phyloP scores from a whole-genome alignment of 2,888 invertebrate species.

The Lacanobia wlatinum region DNA sequence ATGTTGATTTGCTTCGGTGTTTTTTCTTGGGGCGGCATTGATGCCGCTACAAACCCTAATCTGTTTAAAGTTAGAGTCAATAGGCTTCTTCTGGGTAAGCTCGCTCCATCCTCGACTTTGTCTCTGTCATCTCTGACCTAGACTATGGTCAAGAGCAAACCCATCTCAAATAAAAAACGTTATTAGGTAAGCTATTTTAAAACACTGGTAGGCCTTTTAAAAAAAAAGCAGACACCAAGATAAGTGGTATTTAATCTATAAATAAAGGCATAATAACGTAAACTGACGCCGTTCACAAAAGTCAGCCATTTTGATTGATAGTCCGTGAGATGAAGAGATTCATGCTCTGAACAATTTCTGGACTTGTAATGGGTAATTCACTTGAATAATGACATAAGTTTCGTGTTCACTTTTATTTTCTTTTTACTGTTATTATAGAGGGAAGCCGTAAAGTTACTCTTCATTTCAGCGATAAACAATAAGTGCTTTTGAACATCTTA shows the following conservation, averaged over 20 bases:
- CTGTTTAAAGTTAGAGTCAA: no score
- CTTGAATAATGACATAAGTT: slow-evolving; percentile 27
- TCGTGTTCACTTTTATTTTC: slow-evolving; percentile 2
- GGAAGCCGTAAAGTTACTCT: neutral
- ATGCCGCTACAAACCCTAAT: no score
- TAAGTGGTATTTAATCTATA: slow-evolving; percentile 55
- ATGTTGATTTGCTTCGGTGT: no score
- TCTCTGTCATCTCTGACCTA: no score
- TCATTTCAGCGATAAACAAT: neutral
- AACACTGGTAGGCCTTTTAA: slow-evolving; percentile 24
- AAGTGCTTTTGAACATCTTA: neutral
- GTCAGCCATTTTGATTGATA: slow-evolving; percentile 63
- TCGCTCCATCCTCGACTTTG: no score
- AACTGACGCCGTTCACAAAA: slow-evolving; percentile 54
- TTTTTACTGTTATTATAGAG: neutral
- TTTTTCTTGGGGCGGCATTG: no score
- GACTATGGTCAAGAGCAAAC: no score
- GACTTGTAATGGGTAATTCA: slow-evolving; percentile 29
- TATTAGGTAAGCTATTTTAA: slow-evolving; percentile 37
- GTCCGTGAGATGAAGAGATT: slow-evolving; percentile 58
- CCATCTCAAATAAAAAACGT: neutral
- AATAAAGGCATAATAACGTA: slow-evolving; percentile 51
- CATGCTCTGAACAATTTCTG: slow-evolving; percentile 23
- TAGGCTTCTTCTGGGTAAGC: no score
- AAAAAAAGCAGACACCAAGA: slow-evolving; percentile 26